Percentiles rank a stretch among this genome's conserved stretches.
Evolutionary conservation across 1,140 invertebrate genomes (phyloP).

Genomic region (Aradophagus sp.): DNA sequence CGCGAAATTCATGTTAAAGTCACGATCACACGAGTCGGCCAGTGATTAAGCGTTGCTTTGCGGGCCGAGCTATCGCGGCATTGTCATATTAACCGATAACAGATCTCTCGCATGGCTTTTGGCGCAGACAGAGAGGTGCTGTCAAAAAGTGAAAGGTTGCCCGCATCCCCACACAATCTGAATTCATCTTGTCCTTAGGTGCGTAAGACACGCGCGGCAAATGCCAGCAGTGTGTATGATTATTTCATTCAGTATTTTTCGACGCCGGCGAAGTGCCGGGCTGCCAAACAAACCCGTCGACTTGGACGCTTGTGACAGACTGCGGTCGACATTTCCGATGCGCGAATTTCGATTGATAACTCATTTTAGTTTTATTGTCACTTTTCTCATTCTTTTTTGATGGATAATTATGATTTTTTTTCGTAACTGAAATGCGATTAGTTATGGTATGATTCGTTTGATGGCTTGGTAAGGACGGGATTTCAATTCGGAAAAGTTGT

Average conservation of each 20-base stretch:
- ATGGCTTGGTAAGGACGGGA: neutral
- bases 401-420: neutral
- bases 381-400: too few relatives aligned
- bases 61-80: too few relatives aligned
- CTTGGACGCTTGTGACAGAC: neutral
- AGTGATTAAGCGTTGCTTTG: too few relatives aligned
- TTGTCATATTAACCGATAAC: too few relatives aligned
- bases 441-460: slow-evolving; percentile 1
- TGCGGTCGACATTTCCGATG: neutral
- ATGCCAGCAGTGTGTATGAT: slow-evolving; percentile 47
- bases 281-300: neutral
- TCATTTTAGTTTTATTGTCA: too few relatives aligned
- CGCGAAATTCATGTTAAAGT: too few relatives aligned
- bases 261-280: slow-evolving; percentile 36
- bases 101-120: neutral
- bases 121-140: slow-evolving; percentile 44
- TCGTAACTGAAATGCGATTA: neutral
- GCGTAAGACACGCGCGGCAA: slow-evolving; percentile 45
- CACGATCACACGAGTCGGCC: slow-evolving; percentile 23
- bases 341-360: neutral
- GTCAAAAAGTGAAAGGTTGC: slow-evolving; percentile 72
- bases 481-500: neutral
- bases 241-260: slow-evolving; percentile 49
- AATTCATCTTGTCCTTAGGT: slow-evolving; percentile 47
- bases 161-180: slow-evolving; percentile 61